Conservation (phyloP, 2,113 vertebrate genomes). For the Pluvialis apricaria region DNA sequence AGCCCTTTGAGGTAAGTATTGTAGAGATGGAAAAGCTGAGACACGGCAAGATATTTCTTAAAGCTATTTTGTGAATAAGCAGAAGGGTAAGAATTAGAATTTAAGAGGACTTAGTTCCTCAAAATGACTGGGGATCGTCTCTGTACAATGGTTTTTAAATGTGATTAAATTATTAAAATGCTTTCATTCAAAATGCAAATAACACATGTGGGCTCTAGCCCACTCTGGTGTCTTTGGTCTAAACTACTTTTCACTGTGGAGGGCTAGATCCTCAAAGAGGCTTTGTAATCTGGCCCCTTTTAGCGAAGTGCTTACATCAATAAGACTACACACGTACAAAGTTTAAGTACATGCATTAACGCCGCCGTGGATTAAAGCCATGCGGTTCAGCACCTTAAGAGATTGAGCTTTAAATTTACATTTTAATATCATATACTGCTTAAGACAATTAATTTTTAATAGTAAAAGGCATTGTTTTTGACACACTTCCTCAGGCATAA, state of each 20-base stretch:
- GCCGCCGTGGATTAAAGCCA: not conserved
- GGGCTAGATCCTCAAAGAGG: constrained; percentile 31
- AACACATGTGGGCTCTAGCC: not conserved
- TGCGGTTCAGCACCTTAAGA: not conserved
- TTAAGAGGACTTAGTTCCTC: constrained; percentile 47
- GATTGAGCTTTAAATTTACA: not conserved
- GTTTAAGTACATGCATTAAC: not conserved
- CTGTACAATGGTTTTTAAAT: constrained; percentile 39
- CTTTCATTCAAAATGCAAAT: constrained; percentile 49
- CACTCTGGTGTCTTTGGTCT: constrained; percentile 10
- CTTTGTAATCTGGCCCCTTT: constrained; percentile 34
- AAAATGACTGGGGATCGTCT: not conserved
- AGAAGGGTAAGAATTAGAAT: constrained; percentile 43
- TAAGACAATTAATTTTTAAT: constrained; percentile 33
- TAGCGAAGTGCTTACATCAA: not conserved
- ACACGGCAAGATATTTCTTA: not conserved
- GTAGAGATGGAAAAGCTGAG: constrained; percentile 47
- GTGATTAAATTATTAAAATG: constrained; percentile 51
- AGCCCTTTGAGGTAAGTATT: constrained; percentile 33
- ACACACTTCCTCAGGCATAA: not conserved
- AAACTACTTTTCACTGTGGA: not conserved
- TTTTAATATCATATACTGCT: not conserved
- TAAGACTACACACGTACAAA: not conserved
- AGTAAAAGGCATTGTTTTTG: not conserved
- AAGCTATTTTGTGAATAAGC: constrained; percentile 48